Base-by-base conservation (phyloP, 2,888 invertebrate species). In the Melinaea menophilus region DNA sequence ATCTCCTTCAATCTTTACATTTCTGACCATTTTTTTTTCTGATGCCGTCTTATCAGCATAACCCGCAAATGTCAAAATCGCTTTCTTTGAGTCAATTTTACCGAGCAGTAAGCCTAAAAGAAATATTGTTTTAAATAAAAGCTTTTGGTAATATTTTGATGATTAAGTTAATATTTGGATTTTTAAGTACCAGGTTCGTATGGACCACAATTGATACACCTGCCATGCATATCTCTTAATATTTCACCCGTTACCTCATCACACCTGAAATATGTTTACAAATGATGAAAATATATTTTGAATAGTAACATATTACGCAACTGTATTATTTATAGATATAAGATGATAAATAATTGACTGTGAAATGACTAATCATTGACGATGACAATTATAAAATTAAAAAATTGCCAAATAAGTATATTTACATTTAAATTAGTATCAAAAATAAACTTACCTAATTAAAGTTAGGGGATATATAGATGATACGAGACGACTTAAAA, bases 1-100 rank as follows among this genome's bases (percentile, higher is more conserved):
- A 81, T 99, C 99, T 3, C 97, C 98, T 59, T 94, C 93, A 22
- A 83, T 88, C 80, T 96, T 96, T 0, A 98, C 97, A 77, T 97
- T 92, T 2, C 90, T 86, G 2, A 97, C 92, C 77, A 98, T 93
- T 81, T 98, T 98, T 89, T 97, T 96, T 72, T 94, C 93, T 0
- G 97, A 96, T 0, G 96, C 97, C 2, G 92, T 93, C 73, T 93
- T 91, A 66, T 91, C 91, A 0, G 90, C 91, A 70, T 91, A 91
- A 0, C 91, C 91, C 0, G 91, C 79, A 70, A 90, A 91, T 0
- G 88, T 85, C 0, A 89, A 77, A 11, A 91, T 88, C 0, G 90
- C 88, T 63, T 91, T 90, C 66, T 82, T 87, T 0, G 88, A 71
- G 56, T 91, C 90, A 67, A 92, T 92, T 80, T 94, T 94, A 0